Evolutionary conservation across 2,113 vertebrate species (phyloP).

Genomic region (Cottus gobio): DNA sequence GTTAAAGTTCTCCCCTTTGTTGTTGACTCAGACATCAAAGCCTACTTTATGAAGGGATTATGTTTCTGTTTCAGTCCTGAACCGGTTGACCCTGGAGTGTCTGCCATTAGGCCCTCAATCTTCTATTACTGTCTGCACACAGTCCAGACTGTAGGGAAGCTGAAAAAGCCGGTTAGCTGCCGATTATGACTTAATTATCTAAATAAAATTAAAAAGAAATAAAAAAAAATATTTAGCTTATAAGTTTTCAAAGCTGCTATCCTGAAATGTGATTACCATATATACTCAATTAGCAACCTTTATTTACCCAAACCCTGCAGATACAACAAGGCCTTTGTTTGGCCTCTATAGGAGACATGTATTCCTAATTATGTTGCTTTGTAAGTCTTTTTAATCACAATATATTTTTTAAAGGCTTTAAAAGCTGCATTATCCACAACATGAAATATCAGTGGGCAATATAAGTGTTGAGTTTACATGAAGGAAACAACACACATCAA

Average conservation of each 20-base stretch:
- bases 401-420: too few relatives aligned
- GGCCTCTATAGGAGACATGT: neutral
- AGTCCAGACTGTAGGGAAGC: neutral
- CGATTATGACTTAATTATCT: slow-evolving; percentile 9
- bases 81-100: slow-evolving; percentile 32
- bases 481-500: too few relatives aligned
- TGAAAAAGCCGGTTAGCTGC: neutral
- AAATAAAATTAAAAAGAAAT: too few relatives aligned
- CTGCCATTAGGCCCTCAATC: neutral
- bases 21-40: slow-evolving; percentile 36
- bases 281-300: neutral
- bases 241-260: neutral
- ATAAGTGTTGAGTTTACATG: too few relatives aligned
- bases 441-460: neutral
- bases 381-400: neutral
- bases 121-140: slow-evolving; percentile 15
- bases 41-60: slow-evolving; percentile 25
- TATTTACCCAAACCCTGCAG: neutral
- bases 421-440: too few relatives aligned
- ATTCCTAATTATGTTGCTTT: neutral
- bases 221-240: neutral
- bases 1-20: slow-evolving; percentile 28
- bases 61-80: too few relatives aligned
- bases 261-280: neutral
- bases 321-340: neutral